Evolutionary conservation across 1,140 invertebrate species (phyloP), one percentile per base, ranked within the genome.

Genomic region (Aphelenchoides fujianensis): DNA sequence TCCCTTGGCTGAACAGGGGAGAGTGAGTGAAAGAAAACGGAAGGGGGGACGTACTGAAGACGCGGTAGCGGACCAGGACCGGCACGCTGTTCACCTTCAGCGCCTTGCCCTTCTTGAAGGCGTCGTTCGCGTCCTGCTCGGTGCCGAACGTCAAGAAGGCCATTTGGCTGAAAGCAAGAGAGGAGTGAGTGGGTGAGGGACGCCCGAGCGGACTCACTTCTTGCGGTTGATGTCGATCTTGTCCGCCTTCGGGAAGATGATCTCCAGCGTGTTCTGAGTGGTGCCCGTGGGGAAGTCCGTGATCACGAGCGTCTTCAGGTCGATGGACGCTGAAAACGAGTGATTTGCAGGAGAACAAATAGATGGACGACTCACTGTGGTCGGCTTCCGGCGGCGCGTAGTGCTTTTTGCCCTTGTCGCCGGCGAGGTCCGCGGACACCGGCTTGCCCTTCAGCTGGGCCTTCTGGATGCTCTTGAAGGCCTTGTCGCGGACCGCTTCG

Each of bases 401-500:
- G 5, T 5, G 19, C 27, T 23, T 5, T 59, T 19, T 59, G 5
- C 55, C 55, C 5, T 19, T 5, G 5, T 59, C 55, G 19, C 55
- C 55, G 34, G 27, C 28, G 23, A 30, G 7, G 55, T 59, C 19
- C 27, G 34, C 23, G 55, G 5, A 19, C 12, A 59, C 19, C 19
- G 55, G 55, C 23, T 59, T 59, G 55, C 19, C 19, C 5, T 59
- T 59, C 5, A 59, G 55, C 7, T 59, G 55, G 5, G 55, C 55
- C 34, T 59, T 59, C 55, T 5, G 19, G 23, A 59, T 27, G 7
- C 5, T 5, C 23, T 5, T 5, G 5, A 7, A 59, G 19, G 55
- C 55, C 19, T 59, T 59, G 23, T 59, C 55, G 34, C 55, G 55
- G 34, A 59, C 55, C 28, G 55, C 55, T 59, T 59, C 55, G 5